A percentile compares a stretch with the other conserved stretches of the same genome.
Evolutionary conservation across 2,888 invertebrate species (phyloP).

Genomic region (Euplagia quadripunctaria): DNA sequence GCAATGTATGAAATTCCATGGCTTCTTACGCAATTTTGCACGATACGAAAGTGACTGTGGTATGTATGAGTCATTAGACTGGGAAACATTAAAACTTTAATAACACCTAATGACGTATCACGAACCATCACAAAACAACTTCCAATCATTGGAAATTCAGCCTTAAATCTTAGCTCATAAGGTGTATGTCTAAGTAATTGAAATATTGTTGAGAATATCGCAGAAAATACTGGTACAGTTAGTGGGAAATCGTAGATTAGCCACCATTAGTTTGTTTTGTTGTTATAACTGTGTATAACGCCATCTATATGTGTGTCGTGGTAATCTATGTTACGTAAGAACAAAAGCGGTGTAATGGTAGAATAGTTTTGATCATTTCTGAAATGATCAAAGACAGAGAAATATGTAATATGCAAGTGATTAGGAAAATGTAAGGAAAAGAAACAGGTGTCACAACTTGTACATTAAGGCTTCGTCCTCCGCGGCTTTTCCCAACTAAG

Average conservation of each 20-base stretch:
- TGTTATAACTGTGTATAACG: slow-evolving; percentile 33
- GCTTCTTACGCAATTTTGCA: slow-evolving; percentile 10
- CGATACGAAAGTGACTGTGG: slow-evolving; percentile 35
- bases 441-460: no score
- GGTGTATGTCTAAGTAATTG: background rate
- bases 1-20: background rate
- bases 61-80: slow-evolving; percentile 24
- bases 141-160: slow-evolving; percentile 3
- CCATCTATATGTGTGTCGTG: slow-evolving; percentile 29
- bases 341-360: background rate
- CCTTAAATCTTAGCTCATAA: background rate
- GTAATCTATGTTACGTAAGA: slow-evolving; percentile 3
- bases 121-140: background rate
- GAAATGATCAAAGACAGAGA: no score
- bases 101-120: slow-evolving; percentile 33
- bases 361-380: background rate
- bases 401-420: no score
- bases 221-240: slow-evolving; percentile 41
- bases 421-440: no score
- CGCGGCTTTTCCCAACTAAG: no score
- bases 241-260: slow-evolving; percentile 49
- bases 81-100: slow-evolving; percentile 34
- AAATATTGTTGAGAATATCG: slow-evolving; percentile 1
- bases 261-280: slow-evolving; percentile 44
- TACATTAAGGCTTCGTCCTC: no score